Base-by-base conservation (phyloP, 2,888 invertebrate species). In the Drosophila parthenogenetica region DNA sequence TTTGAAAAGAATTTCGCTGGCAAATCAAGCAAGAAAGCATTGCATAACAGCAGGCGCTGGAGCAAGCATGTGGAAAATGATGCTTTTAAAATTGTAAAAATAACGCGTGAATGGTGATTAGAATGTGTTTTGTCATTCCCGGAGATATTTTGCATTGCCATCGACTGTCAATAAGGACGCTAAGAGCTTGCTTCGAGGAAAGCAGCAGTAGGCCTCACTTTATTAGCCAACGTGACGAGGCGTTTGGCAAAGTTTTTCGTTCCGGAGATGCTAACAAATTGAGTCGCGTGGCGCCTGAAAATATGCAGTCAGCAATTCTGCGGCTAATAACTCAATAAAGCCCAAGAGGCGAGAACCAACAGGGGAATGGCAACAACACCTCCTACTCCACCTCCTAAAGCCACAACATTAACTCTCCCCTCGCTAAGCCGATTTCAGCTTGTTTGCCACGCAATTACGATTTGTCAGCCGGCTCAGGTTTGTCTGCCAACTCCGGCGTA, bases 371-470 rank as follows among this genome's bases (percentile, higher is more conserved):
- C 40, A 50, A 8, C 13, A 46, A 54, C 35, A 19, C 46, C 40
- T 16, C 13, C 39, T 35, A 19, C 14, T 4, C 55, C 25, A 13
- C 17, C 16, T 3, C 2, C 35, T 25, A 43, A n/a, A 3, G 4
- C 48, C 19, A 35, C 54, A 53, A 29, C 61, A 17, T 59, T 55
- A 45, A 48, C 62, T 48, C 51, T 51, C 39, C 48, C 50, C 45
- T 35, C 64, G 71, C 73, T 87, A 86, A 89, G 87, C 85, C 88
- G 88, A 87, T 87, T 86, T 87, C 70, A 81, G 85, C 81, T 81
- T 87, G 85, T 86, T 89, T 87, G 81, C 79, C 82, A 79, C 88
- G 70, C 85, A 89, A 89, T 86, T 89, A 86, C 85, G 84, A 86
- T 86, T 86, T 86, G 85, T 86, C 85, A 89, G 77, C 74, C 62